Conservation (phyloP, 2,113 vertebrate species). For the Petroica traversi region DNA sequence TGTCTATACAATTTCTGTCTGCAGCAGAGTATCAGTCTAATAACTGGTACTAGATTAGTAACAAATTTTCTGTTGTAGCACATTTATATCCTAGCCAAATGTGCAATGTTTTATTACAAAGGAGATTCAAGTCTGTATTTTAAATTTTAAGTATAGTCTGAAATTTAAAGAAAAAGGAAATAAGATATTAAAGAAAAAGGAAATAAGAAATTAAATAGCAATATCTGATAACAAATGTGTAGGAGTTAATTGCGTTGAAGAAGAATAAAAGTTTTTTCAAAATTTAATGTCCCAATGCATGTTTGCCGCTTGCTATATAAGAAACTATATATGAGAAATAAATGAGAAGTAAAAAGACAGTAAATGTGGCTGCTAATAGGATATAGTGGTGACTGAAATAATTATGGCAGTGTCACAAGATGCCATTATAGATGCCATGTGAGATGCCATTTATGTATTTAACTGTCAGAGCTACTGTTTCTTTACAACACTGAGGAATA, state of each 20-base stretch:
- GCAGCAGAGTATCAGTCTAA: constrained; percentile 45
- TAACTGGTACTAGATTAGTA: constrained; percentile 34
- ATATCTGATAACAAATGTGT: constrained; percentile 33
- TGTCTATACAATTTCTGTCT: constrained; percentile 53
- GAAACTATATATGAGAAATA: background rate
- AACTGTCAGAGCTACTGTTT: background rate
- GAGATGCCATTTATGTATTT: background rate
- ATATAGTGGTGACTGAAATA: background rate
- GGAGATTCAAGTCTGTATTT: constrained; percentile 21
- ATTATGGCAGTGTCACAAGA: background rate
- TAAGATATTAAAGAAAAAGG: background rate
- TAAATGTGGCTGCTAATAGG: background rate
- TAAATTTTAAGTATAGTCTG: background rate
- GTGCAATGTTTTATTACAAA: constrained; percentile 1
- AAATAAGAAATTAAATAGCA: background rate
- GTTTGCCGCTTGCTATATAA: background rate
- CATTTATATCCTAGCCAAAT: background rate
- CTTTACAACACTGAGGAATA: background rate
- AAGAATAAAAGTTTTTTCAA: constrained; percentile 19
- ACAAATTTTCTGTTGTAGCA: background rate
- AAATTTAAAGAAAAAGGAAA: constrained; percentile 7
- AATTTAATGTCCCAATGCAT: constrained; percentile 19
- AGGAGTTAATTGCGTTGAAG: constrained; percentile 27
- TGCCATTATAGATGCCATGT: background rate
- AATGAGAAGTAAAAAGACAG: background rate